A percentile compares a stretch with the other conserved stretches of the same genome.
These are phyloP conservation scores for Pantherophis vulpinus DNA, from an alignment of 2,797 vertebrate species.

Conservation along the genomic window DNA sequence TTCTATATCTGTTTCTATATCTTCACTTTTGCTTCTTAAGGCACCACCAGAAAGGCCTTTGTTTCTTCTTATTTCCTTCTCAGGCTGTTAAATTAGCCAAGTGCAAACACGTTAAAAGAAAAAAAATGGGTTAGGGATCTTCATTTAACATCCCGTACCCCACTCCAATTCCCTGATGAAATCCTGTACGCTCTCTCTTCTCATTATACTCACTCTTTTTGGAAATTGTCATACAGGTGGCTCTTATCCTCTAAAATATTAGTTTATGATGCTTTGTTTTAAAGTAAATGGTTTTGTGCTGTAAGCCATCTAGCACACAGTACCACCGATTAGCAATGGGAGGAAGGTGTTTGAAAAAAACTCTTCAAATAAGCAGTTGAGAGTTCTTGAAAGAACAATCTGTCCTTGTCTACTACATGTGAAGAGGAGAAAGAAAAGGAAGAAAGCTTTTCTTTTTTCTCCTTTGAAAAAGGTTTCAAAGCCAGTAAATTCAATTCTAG, in stretches of 20 bases:
- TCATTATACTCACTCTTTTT: background rate
- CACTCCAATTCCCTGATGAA: background rate
- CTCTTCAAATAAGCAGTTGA: background rate
- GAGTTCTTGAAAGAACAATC: background rate
- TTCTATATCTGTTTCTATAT: background rate
- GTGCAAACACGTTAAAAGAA: background rate
- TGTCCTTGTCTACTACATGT: background rate
- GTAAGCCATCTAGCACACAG: background rate
- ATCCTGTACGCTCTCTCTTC: background rate
- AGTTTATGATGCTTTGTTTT: background rate
- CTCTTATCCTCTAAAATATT: background rate
- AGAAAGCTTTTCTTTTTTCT: background rate
- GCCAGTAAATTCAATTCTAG: background rate
- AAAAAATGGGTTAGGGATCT: background rate
- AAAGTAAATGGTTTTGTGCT: background rate
- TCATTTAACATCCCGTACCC: background rate
- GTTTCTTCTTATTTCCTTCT: background rate
- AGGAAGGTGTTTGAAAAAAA: background rate
- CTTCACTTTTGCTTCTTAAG: background rate
- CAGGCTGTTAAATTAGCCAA: background rate
- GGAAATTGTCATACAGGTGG: background rate
- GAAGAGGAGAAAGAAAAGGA: background rate
- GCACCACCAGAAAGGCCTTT: background rate
- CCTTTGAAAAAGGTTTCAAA: background rate
- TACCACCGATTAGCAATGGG: background rate